Conservation (phyloP, 2,797 vertebrate genomes). For the Podargus strigoides region DNA sequence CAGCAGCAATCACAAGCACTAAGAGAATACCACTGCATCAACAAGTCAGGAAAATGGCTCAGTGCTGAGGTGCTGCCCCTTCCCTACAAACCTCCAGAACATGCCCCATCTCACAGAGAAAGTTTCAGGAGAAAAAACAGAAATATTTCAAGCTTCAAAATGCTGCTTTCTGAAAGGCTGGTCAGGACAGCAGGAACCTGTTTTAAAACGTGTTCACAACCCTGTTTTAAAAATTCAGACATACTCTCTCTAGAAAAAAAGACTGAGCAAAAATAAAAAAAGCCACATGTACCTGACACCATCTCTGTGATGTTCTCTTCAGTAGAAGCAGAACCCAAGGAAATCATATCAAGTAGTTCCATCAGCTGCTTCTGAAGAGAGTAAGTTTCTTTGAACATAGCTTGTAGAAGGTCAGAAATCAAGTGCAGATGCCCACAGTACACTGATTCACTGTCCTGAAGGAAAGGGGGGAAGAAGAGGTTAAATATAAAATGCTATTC, state of each 20-base stretch:
- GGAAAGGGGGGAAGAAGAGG: neutral
- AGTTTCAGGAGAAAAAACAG: neutral
- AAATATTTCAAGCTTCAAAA: neutral
- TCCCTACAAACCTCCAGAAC: neutral
- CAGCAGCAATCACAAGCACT: neutral
- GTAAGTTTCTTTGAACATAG: constrained; percentile 90
- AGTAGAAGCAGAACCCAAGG: constrained; percentile 69
- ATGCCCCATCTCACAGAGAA: neutral
- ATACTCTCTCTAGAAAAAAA: neutral
- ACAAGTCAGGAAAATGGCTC: neutral
- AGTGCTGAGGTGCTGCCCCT: neutral
- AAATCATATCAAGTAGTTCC: constrained; percentile 85
- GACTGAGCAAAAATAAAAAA: neutral
- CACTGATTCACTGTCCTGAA: constrained; percentile 87
- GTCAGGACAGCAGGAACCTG: neutral
- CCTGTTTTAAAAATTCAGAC: neutral
- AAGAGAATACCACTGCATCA: neutral
- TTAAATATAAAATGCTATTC: neutral
- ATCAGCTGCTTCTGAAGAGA: constrained; percentile 89
- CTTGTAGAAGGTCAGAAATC: constrained; percentile 89
- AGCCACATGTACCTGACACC: constrained; percentile 77
- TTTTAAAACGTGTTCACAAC: neutral
- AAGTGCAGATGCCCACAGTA: constrained; percentile 88
- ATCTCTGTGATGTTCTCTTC: constrained; percentile 78
- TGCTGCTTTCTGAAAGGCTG: neutral